Evolutionary conservation across 2,888 invertebrate species (phyloP), one percentile per base, ranked within the genome.

Genomic region (Tiliacea aurago): DNA sequence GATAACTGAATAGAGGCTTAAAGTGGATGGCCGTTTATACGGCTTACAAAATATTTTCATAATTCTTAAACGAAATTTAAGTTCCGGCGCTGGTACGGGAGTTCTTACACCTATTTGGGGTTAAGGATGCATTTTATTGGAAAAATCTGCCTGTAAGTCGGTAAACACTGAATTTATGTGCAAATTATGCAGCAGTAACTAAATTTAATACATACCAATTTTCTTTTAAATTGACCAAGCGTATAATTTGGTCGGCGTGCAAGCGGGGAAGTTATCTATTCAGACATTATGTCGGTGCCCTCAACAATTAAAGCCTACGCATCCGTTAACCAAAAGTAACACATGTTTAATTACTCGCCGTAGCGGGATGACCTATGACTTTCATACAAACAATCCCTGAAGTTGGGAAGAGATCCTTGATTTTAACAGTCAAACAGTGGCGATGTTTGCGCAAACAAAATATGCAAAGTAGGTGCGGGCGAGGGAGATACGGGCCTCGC

Each of bases 401-500:
- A 94, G 92, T 94, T 93, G 84, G 86, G 84, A 84, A 87, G 89
- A 90, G 92, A 92, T 94, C 92, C 94, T 95, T 94, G 95, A 95
- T 95, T 95, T 93, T 94, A 93, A 94, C 94, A 94, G 94, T 94
- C 93, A 95, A 95, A 95, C 94, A 95, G 93, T 91, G 91, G 90
- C 91, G 86, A 90, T 94, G 95, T 95, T 95, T 95, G 94, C 90
- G 92, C 92, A 94, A 95, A 95, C 95, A 95, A 95, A 95, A 94
- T 95, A 95, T 95, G 95, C 93, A 95, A 95, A 95, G 94, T 94
- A 93, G 95, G 93, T 94, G 92, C 94, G 95, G 94, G 94, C 88
- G 85, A 86, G 88, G 88, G 92, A 92, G 95, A 95, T 95, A 95
- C 94, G 94, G 94, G 93, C 83, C 84, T 78, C 90, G 90, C 92